These are phyloP conservation scores for Microctenopoma lineatum DNA, from an alignment of 2,797 vertebrate species.

Conservation along the genomic window DNA sequence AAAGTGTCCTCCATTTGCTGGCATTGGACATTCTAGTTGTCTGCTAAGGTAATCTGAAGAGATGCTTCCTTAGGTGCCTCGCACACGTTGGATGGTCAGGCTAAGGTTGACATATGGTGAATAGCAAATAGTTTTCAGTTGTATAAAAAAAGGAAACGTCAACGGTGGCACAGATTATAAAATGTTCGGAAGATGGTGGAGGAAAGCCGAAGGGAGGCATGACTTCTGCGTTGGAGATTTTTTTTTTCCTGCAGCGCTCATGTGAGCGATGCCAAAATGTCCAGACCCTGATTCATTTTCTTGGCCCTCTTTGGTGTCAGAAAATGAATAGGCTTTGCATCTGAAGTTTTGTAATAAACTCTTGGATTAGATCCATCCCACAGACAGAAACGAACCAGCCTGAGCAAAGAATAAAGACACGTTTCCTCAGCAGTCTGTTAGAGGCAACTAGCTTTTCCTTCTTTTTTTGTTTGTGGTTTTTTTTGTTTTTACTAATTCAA, in stretches of 20 bases:
- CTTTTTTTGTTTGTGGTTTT: conserved; percentile 54
- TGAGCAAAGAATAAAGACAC: conserved; percentile 68
- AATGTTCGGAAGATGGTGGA: conserved; percentile 35
- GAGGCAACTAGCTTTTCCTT: conserved; percentile 57
- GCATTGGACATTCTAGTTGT: too few species aligned
- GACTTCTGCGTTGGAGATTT: conserved; percentile 53
- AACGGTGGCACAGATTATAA: conserved; percentile 11
- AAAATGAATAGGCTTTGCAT: conserved; percentile 67
- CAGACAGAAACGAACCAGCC: conserved; percentile 58
- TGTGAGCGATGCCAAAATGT: conserved; percentile 72
- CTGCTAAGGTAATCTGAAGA: too few species aligned
- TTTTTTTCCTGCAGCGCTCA: conserved; percentile 50
- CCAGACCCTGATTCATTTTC: conserved; percentile 71
- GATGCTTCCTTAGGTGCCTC: too few species aligned
- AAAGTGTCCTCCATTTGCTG: too few species aligned
- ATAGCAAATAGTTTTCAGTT: too few species aligned
- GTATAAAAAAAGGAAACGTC: not conserved
- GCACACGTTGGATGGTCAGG: too few species aligned
- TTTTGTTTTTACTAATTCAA: conserved; percentile 56
- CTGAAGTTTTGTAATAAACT: conserved; percentile 74
- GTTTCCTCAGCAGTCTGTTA: conserved; percentile 73
- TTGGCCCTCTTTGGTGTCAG: conserved; percentile 73
- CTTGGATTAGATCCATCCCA: conserved; percentile 69
- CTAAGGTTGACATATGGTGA: too few species aligned
- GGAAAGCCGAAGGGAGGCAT: conserved; percentile 47